Evolutionary conservation across 2,888 invertebrate species (phyloP).

Genomic region (Thymelicus acteon): DNA sequence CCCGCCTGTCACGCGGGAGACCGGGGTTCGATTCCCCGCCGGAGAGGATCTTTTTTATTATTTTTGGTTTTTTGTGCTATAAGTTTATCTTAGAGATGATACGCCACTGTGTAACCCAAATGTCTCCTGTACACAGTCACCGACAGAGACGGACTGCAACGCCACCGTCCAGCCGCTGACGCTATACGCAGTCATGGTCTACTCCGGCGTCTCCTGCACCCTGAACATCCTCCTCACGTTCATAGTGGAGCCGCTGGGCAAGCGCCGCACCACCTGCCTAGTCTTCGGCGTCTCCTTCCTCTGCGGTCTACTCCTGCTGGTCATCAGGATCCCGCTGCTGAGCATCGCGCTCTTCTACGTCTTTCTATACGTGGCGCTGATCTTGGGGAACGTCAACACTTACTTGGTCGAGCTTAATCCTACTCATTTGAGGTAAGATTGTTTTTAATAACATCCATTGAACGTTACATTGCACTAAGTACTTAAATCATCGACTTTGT

Average conservation of each 20-base stretch:
- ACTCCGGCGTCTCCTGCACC: conserved; percentile 58
- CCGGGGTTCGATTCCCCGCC: conserved; percentile 74
- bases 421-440: conserved; percentile 65
- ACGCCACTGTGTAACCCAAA: no score
- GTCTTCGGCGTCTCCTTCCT: conserved; percentile 56
- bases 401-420: conserved; percentile 73
- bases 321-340: conserved; percentile 60
- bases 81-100: no score
- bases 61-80: no score
- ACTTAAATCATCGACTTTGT: no score
- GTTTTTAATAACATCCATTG: not conserved
- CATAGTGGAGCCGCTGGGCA: conserved; percentile 62
- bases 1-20: conserved; percentile 86
- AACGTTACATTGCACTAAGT: no score
- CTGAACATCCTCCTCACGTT: conserved; percentile 62
- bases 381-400: conserved; percentile 69
- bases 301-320: conserved; percentile 59
- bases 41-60: conserved; percentile 11
- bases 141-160: conserved; percentile 54
- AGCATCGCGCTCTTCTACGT: conserved; percentile 67
- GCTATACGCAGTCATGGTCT: conserved; percentile 68
- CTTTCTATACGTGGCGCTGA: conserved; percentile 65
- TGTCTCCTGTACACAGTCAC: no score
- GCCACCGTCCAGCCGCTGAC: conserved; percentile 59
- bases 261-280: conserved; percentile 58